These are phyloP conservation scores for Diploptera punctata DNA, from an alignment of 2,888 invertebrate genomes.

Conservation along the genomic window DNA sequence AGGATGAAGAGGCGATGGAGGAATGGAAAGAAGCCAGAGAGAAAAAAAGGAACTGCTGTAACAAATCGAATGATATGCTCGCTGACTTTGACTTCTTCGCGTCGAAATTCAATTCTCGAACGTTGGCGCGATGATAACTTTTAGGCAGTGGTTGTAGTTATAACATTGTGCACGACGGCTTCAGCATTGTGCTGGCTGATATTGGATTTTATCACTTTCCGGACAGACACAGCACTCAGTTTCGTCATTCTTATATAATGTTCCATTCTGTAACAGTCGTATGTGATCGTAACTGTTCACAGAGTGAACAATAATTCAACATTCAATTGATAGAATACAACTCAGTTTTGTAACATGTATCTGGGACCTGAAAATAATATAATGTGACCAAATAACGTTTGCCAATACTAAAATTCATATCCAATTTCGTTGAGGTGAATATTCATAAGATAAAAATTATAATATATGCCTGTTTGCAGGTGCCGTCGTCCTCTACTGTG, in stretches of 20 bases:
- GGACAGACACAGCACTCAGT: background rate
- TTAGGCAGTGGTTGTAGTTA: conserved; percentile 4
- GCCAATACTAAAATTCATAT: too few relatives aligned
- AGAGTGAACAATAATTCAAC: conserved; percentile 15
- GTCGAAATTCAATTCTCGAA: conserved; percentile 28
- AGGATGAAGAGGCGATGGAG: background rate
- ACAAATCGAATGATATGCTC: conserved; percentile 39
- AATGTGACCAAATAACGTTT: too few relatives aligned
- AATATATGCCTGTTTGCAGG: too few relatives aligned
- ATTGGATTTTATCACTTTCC: conserved; percentile 30
- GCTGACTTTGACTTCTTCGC: conserved; percentile 30
- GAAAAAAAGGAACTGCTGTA: conserved; percentile 12
- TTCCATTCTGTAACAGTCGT: background rate
- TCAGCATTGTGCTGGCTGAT: conserved; percentile 20
- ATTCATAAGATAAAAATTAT: too few relatives aligned
- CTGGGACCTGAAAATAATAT: background rate
- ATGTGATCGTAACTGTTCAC: conserved; percentile 14
- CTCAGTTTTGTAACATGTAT: background rate
- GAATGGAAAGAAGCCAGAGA: background rate
- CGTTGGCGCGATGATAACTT: conserved; percentile 9
- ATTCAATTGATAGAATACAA: background rate
- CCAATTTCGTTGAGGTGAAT: too few relatives aligned
- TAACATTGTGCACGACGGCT: conserved; percentile 12
- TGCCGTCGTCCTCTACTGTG: too few relatives aligned
- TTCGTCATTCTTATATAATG: background rate